phyloP scores from a whole-genome alignment of 2,888 invertebrate species.

The Synergus itoensis region DNA sequence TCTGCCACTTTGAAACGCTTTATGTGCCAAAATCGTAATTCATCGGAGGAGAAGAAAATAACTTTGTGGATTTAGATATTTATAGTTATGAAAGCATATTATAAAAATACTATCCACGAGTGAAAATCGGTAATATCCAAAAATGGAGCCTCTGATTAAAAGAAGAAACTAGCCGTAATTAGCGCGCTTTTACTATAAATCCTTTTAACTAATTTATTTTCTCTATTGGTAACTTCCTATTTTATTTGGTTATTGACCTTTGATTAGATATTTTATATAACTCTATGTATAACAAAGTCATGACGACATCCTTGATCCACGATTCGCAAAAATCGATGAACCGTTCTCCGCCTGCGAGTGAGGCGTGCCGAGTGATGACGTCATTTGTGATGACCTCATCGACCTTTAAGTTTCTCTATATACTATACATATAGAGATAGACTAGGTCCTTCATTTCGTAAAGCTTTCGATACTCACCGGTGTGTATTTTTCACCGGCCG shows the following conservation, averaged over 20 bases:
- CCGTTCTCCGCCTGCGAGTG: constrained; percentile 40
- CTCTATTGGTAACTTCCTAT: neutral
- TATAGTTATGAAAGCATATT: constrained; percentile 14
- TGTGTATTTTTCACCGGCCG: constrained; percentile 35
- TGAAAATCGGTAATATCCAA: neutral
- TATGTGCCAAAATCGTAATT: constrained; percentile 21
- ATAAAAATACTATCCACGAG: constrained; percentile 5
- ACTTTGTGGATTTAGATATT: constrained; percentile 3
- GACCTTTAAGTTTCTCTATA: constrained; percentile 38
- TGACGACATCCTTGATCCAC: constrained; percentile 41
- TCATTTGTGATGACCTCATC: constrained; percentile 47
- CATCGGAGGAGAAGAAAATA: neutral
- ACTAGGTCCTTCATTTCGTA: constrained; percentile 41
- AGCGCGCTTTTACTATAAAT: no score
- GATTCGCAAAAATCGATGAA: constrained; percentile 50
- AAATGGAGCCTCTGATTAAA: neutral
- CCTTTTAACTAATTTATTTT: no score
- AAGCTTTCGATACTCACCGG: constrained; percentile 30
- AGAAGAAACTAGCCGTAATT: neutral
- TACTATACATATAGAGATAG: neutral
- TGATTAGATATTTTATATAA: neutral
- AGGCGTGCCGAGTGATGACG: constrained; percentile 47
- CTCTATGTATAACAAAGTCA: neutral
- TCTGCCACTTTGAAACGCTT: neutral
- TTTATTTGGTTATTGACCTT: constrained; percentile 29